phyloP scores from a whole-genome alignment of 2,113 vertebrate genomes.

The Capricornis sumatraensis region DNA sequence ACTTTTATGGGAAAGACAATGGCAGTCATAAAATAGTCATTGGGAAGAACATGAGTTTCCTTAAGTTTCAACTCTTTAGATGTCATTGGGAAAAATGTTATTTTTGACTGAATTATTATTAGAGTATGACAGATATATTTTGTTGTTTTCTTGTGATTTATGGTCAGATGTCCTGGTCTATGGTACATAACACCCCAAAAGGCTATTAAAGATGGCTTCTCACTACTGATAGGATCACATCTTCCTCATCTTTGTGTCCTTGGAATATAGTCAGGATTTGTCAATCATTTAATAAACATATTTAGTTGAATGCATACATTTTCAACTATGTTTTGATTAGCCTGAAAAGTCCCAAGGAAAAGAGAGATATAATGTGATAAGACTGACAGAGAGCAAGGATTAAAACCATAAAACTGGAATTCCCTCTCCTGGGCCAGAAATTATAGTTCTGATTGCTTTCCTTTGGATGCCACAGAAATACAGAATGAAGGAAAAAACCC shows the following conservation, averaged over 20 bases:
- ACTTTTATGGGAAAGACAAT: constrained; percentile 1
- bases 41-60: background rate
- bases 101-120: constrained; percentile 11
- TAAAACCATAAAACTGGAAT: background rate
- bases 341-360: background rate
- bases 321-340: background rate
- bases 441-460: background rate
- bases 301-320: background rate
- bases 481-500: background rate
- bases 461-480: background rate
- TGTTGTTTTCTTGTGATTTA: background rate
- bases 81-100: background rate
- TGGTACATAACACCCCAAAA: background rate
- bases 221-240: background rate
- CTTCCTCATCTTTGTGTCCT: background rate
- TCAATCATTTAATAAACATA: background rate
- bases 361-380: background rate
- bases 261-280: background rate
- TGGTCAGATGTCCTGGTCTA: background rate
- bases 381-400: background rate
- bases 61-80: background rate
- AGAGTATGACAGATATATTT: background rate
- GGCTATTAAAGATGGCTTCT: background rate
- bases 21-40: background rate
- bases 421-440: background rate